Evolutionary conservation across 2,888 invertebrate genomes (phyloP).

Genomic region (Drosophila imparisetae): DNA sequence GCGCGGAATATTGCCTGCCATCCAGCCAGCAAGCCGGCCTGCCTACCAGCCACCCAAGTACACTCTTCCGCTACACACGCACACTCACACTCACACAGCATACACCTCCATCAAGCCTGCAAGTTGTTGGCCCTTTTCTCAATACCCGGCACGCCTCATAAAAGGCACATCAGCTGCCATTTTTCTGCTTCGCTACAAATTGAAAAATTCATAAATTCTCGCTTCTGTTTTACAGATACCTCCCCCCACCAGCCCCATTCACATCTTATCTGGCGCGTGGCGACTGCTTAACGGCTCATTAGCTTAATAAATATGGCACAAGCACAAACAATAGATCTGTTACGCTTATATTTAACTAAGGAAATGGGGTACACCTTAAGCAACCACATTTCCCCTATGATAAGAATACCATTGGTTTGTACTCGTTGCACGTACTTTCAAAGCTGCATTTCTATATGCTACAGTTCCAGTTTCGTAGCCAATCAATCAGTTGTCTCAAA

Average conservation of each 20-base stretch:
- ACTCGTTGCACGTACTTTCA: too few species aligned
- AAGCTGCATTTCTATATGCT: neutral
- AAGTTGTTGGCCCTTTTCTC: constrained; percentile 57
- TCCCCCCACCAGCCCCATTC: neutral
- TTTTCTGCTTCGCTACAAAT: constrained; percentile 65
- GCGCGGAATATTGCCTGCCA: constrained; percentile 68
- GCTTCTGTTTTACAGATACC: constrained; percentile 21
- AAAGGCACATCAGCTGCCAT: constrained; percentile 57
- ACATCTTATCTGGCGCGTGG: constrained; percentile 23
- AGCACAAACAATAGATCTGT: constrained; percentile 32
- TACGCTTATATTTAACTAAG: constrained; percentile 6
- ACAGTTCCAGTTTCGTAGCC: neutral
- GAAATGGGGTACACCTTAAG: neutral
- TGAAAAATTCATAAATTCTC: constrained; percentile 63
- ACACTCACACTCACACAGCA: constrained; percentile 9
- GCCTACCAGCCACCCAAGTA: constrained; percentile 2
- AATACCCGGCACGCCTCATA: constrained; percentile 44
- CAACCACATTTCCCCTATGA: neutral
- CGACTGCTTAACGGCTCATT: constrained; percentile 56
- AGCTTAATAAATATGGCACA: constrained; percentile 54
- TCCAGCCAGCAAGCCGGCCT: neutral
- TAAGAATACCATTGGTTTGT: neutral
- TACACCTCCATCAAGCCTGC: constrained; percentile 50
- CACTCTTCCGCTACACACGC: constrained; percentile 3
- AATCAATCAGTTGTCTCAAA: neutral